phyloP scores from a whole-genome alignment of 2,113 vertebrate species.

The Tragelaphus imberbis region DNA sequence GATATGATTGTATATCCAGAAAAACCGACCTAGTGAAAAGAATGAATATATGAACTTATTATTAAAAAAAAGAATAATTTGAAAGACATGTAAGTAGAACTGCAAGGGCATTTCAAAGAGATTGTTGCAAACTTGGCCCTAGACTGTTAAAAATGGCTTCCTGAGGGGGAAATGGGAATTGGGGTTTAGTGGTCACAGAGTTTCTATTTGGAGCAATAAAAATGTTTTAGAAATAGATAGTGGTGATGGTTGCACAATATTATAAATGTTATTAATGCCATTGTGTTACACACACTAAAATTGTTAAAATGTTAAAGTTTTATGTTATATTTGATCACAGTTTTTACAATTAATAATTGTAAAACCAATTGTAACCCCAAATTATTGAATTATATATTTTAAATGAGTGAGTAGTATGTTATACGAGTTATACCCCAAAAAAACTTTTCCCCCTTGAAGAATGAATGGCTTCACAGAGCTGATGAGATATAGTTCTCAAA shows the following conservation, averaged over 20 bases:
- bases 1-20: not conserved
- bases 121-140: not conserved
- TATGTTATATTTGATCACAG: not conserved
- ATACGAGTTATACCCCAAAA: not conserved
- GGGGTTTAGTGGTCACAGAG: not conserved
- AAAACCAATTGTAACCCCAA: not conserved
- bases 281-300: not conserved
- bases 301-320: not conserved
- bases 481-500: not conserved
- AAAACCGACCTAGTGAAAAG: not conserved
- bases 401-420: not conserved
- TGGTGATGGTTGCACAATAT: not conserved
- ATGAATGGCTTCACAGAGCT: not conserved
- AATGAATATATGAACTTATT: not conserved
- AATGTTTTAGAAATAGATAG: not conserved
- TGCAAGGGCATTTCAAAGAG: not conserved
- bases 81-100: not conserved
- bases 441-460: not conserved
- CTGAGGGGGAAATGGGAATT: not conserved
- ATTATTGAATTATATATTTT: not conserved
- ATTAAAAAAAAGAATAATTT: not conserved
- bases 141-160: not conserved
- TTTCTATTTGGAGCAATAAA: not conserved
- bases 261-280: not conserved
- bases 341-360: not conserved